phyloP scores from a whole-genome alignment of 2,113 vertebrate species.

The Accipiter cooperii region DNA sequence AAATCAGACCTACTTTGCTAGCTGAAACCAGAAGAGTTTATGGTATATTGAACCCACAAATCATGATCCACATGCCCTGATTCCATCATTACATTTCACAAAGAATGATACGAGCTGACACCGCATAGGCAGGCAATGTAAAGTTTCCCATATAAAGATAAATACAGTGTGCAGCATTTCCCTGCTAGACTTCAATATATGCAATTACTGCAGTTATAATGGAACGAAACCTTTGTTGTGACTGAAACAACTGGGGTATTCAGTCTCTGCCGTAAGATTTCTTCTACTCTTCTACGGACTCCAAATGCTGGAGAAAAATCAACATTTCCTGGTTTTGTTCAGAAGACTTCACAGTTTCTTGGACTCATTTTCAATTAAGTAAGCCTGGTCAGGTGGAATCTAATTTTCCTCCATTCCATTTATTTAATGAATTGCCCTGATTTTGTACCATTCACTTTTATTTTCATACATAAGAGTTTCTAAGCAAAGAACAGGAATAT shows the following conservation, averaged over 20 bases:
- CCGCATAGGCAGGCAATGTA: not conserved
- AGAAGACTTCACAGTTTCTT: not conserved
- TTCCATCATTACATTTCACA: conserved; percentile 10
- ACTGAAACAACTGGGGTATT: not conserved
- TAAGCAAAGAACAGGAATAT: not conserved
- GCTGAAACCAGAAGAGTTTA: not conserved
- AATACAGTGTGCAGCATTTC: conserved; percentile 3
- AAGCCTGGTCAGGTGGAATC: not conserved
- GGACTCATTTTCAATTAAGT: conserved; percentile 22
- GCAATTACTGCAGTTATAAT: conserved; percentile 31
- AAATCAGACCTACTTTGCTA: not conserved
- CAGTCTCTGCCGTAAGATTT: conserved; percentile 1
- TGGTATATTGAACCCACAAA: conserved; percentile 38
- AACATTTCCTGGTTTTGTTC: not conserved
- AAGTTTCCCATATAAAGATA: conserved; percentile 47
- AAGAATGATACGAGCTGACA: conserved; percentile 3
- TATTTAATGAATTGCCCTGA: not conserved
- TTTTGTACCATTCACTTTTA: not conserved
- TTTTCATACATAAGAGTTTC: not conserved
- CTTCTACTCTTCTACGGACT: not conserved
- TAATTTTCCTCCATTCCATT: not conserved
- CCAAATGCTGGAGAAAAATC: not conserved
- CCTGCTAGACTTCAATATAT: conserved; percentile 17
- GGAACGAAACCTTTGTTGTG: not conserved
- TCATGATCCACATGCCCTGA: not conserved